Evolutionary conservation across 2,113 vertebrate species (phyloP).

Genomic region (Stegastes partitus): DNA sequence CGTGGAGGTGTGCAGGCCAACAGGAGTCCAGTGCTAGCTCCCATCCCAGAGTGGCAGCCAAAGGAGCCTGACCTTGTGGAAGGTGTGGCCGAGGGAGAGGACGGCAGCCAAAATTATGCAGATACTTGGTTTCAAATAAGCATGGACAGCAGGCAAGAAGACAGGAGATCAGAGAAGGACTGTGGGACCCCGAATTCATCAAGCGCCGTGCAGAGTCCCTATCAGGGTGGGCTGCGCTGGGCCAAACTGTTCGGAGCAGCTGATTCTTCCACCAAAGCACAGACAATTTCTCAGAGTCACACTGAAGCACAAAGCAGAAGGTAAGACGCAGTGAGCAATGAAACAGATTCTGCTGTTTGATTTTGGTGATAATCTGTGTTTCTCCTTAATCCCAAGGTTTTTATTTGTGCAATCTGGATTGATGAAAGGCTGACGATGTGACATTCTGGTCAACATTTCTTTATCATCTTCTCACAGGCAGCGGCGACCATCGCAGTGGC

Average conservation of each 20-base stretch:
- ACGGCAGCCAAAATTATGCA: slow-evolving; percentile 78
- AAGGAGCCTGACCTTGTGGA: slow-evolving; percentile 81
- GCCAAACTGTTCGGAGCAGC: slow-evolving; percentile 84
- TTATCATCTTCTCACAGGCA: slow-evolving; percentile 28
- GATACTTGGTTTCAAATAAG: slow-evolving; percentile 63
- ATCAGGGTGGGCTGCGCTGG: slow-evolving; percentile 78
- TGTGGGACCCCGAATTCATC: slow-evolving; percentile 37
- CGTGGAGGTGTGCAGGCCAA: slow-evolving; percentile 73
- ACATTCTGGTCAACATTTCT: not conserved
- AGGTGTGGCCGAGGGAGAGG: slow-evolving; percentile 86
- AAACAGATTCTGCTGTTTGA: not conserved
- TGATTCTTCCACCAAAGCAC: slow-evolving; percentile 36
- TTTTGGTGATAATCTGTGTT: not conserved
- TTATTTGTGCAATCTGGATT: not conserved
- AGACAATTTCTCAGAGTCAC: slow-evolving; percentile 48
- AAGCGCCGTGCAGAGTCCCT: slow-evolving; percentile 60
- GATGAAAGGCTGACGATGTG: not conserved
- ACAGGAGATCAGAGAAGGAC: slow-evolving; percentile 81
- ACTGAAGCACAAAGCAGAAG: slow-evolving; percentile 77
- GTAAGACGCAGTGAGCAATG: slow-evolving; percentile 72
- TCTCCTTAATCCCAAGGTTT: not conserved
- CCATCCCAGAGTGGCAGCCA: slow-evolving; percentile 67
- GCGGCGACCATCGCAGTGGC: slow-evolving; percentile 92
- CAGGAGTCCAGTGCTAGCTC: slow-evolving; percentile 49
- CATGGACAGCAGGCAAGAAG: slow-evolving; percentile 49